A percentile compares a stretch with the other conserved stretches of the same genome.
Conservation (phyloP, 2,797 vertebrate species). For the Bradypus variegatus region DNA sequence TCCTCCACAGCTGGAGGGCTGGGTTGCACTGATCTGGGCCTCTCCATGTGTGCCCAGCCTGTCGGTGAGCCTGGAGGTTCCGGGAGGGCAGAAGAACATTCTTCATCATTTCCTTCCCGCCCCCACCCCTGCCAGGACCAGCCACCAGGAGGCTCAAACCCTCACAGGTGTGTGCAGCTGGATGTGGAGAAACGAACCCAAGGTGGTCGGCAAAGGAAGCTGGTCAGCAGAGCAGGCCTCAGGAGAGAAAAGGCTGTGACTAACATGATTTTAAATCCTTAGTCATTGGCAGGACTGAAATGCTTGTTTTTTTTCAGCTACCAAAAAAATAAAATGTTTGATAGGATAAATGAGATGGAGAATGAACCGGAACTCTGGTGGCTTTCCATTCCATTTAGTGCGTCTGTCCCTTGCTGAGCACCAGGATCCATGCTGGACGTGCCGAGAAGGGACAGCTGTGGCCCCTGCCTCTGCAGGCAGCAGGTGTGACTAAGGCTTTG, state of each 20-base stretch:
- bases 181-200: too few species aligned
- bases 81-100: neutral
- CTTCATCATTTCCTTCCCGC: neutral
- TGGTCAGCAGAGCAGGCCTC: neutral
- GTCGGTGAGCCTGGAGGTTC: neutral
- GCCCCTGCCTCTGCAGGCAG: neutral
- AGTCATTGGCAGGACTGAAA: neutral
- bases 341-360: neutral
- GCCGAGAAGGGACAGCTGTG: neutral
- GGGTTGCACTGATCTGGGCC: too few species aligned
- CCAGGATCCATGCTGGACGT: accelerated
- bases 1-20: neutral
- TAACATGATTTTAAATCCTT: neutral
- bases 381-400: neutral
- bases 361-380: neutral
- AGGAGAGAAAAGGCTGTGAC: neutral
- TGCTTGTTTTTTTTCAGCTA: neutral
- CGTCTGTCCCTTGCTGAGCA: neutral
- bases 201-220: neutral
- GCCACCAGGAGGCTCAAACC: neutral
- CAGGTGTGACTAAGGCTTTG: neutral
- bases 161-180: neutral
- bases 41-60: neutral
- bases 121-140: too few species aligned
- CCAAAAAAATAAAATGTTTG: neutral